Evolutionary conservation across 1,140 invertebrate genomes (phyloP), one percentile per base, ranked within the genome.

Genomic region (Lithobius niger): DNA sequence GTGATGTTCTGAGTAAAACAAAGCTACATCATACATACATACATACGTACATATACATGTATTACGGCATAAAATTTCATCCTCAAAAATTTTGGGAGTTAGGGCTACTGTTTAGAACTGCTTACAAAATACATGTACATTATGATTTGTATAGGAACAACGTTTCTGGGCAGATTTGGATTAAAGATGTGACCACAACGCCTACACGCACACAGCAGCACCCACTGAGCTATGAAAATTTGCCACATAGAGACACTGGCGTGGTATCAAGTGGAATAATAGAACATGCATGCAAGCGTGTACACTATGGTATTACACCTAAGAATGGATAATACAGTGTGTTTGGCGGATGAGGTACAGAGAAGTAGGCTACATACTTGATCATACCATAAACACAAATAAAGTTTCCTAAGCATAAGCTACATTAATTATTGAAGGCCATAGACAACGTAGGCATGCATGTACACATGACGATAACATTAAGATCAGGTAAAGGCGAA

Each of bases 361-460:
- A 50, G 24, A 50, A 15, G 13, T 50, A 26, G 44, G 22, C 27
- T 27, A 50, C 13, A 50, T 26, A 10, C 22, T 21, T 50, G 16
- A 27, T 26, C 25, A 24, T 50, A 45, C 22, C 43, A 45, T 45
- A 36, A 21, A 45, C 48, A 50, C 48, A 50, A 50, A 50, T 50
- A 50, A 50, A 50, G 48, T 50, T 50, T 50, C 25, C 48, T 50
- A 50, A 50, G 48, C 48, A 16, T 36, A 36, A n/a, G n/a, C 6
- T 6, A 10, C n/a, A 36, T 36, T 36, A 36, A n/a, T n/a, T n/a
- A n/a, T n/a, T n/a, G n/a, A n/a, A n/a, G n/a, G n/a, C n/a, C n/a
- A n/a, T n/a, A n/a, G n/a, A n/a, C n/a, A n/a, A n/a, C n/a, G n/a
- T n/a, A n/a, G n/a, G n/a, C n/a, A n/a, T n/a, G n/a, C n/a, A n/a